Evolutionary conservation across 2,888 invertebrate genomes (phyloP).

Genomic region (Stenurella melanura): DNA sequence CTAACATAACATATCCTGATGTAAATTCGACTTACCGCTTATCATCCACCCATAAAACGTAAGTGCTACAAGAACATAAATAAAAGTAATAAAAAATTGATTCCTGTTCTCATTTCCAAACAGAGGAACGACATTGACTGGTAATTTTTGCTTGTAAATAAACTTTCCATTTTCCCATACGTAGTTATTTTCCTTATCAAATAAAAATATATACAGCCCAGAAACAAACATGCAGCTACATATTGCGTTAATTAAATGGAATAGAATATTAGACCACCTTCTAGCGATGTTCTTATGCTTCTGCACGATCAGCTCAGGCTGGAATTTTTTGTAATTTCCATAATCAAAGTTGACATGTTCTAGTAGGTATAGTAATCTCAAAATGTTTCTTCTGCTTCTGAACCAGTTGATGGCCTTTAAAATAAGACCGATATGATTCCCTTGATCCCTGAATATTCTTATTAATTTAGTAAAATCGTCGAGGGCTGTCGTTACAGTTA

Average conservation of each 20-base stretch:
- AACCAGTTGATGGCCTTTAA: conserved; percentile 51
- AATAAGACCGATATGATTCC: conserved; percentile 46
- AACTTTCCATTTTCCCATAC: conserved; percentile 33
- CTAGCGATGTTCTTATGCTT: conserved; percentile 42
- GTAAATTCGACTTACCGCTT: conserved; percentile 40
- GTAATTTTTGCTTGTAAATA: conserved; percentile 48
- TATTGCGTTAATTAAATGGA: conserved; percentile 45
- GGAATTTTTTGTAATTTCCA: conserved; percentile 44
- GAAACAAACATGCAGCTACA: conserved; percentile 47
- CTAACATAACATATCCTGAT: neutral
- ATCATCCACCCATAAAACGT: conserved; percentile 52
- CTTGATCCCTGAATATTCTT: conserved; percentile 46
- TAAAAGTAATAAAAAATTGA: conserved; percentile 46
- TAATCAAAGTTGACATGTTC: conserved; percentile 38
- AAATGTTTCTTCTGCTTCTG: conserved; percentile 38
- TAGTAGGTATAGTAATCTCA: conserved; percentile 41
- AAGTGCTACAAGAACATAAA: conserved; percentile 46
- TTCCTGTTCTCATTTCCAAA: conserved; percentile 47
- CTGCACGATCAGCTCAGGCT: conserved; percentile 41
- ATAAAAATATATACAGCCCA: conserved; percentile 46
- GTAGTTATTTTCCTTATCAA: conserved; percentile 42
- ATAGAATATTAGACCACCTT: conserved; percentile 50
- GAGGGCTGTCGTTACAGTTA: conserved; percentile 32
- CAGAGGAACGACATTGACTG: conserved; percentile 51
- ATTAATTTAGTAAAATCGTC: conserved; percentile 44